Evolutionary conservation across 2,113 vertebrate species (phyloP), one percentile per base, ranked within the genome.

Genomic region (Uria lomvia): DNA sequence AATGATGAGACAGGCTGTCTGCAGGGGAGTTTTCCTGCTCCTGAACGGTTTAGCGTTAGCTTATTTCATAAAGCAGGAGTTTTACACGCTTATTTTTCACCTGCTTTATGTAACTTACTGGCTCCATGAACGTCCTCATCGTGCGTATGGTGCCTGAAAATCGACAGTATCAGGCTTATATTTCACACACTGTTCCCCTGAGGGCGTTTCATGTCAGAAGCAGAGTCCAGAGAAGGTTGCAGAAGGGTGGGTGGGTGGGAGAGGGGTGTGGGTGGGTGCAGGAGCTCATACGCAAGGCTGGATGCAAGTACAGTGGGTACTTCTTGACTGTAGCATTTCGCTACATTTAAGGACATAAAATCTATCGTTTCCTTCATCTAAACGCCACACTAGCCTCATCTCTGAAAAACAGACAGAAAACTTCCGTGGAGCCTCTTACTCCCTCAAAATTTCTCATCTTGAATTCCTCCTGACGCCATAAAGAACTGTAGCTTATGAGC

Each of bases 41-140:
- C 38, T 29, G 32, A 80, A 6, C n/a, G 5, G 52, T 55, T 77
- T 47, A 49, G 21, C 3, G 5, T 70, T 36, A 40, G 19, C 23
- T 86, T 17, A 15, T 47, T 76, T 80, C 27, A 49, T 36, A 58
- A 76, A 84, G 60, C 27, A 2, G 27, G 36, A 62, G 9, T 11
- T 71, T 53, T 21, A 55, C 30, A 8, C 2, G 1, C 59, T 86
- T 45, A 21, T 38, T 83, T 93, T 90, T 76, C 50, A 59, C 21
- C 0, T 0, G 9, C 24, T 26, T 73, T 42, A 30, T 27, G 14
- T 36, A 74, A 60, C 8, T 53, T 36, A 7, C 0, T 29, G n/a
- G 11, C 18, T 63, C 38, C 6, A 5, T 14, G 50, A 42, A 26
- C 11, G 12, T 49, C 60, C 7, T 89, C 26, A 12, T 23, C 9